phyloP scores from a whole-genome alignment of 2,888 invertebrate genomes.

The Bugula neritina region DNA sequence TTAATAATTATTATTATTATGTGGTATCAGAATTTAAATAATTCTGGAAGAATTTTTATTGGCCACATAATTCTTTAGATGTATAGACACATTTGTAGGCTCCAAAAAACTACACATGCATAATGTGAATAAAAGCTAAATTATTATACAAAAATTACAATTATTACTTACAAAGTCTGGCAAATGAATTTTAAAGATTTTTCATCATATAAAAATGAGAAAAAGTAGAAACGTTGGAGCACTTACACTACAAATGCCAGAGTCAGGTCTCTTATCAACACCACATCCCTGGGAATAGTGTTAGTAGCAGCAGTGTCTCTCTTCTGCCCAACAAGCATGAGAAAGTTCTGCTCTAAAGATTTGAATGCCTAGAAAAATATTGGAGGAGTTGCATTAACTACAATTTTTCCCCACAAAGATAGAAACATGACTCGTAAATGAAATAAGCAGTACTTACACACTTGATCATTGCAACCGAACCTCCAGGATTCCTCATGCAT shows the following conservation, averaged over 20 bases:
- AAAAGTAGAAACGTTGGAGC: too few relatives aligned
- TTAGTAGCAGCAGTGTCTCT: conserved; percentile 35
- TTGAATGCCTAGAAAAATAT: conserved; percentile 47
- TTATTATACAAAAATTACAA: too few relatives aligned
- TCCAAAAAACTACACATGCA: too few relatives aligned
- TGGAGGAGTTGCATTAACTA: neutral
- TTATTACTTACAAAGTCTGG: too few relatives aligned
- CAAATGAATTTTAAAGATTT: too few relatives aligned
- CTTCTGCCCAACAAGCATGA: conserved; percentile 41
- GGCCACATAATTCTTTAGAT: too few relatives aligned
- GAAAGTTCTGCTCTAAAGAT: conserved; percentile 52
- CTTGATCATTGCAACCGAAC: conserved; percentile 13
- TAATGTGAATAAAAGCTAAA: too few relatives aligned
- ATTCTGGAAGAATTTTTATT: too few relatives aligned
- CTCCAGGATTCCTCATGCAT: neutral
- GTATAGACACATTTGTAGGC: too few relatives aligned
- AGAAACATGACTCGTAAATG: neutral
- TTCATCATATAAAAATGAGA: too few relatives aligned
- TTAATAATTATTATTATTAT: too few relatives aligned
- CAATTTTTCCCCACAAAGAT: neutral
- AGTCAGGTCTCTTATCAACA: conserved; percentile 40
- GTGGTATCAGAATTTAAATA: too few relatives aligned
- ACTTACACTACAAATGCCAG: conserved; percentile 40
- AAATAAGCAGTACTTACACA: neutral
- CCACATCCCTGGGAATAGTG: conserved; percentile 35